Evolutionary conservation across 2,888 invertebrate species (phyloP).

Genomic region (Liposcelis brunnea): DNA sequence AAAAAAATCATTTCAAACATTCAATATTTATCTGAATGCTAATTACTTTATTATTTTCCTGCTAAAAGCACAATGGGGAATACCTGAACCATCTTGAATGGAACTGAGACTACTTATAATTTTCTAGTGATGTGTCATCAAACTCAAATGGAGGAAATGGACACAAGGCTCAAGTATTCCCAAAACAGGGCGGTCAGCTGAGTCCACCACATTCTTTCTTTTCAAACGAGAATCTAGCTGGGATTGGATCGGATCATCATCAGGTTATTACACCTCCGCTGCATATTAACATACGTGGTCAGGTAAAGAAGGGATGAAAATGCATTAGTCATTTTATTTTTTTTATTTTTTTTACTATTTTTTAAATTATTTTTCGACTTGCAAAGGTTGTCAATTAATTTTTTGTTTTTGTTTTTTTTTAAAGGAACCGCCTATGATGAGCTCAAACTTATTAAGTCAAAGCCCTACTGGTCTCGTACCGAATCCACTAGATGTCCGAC

Average conservation of each 20-base stretch:
- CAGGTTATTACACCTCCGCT: conserved; percentile 30
- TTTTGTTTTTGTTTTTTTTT: conserved; percentile 11
- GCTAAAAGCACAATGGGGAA: no score
- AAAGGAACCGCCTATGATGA: conserved; percentile 26
- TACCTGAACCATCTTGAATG: no score
- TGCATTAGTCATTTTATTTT: no score
- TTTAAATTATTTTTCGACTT: no score
- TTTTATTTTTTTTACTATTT: conserved; percentile 16
- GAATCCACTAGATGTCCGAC: conserved; percentile 18
- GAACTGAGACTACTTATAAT: no score
- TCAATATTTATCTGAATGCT: no score
- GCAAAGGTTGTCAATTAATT: no score
- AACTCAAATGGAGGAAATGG: no score
- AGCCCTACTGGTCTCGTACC: conserved; percentile 24
- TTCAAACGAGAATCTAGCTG: conserved; percentile 3
- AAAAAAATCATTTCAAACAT: no score
- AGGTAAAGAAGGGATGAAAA: conserved; percentile 14
- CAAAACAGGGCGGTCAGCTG: conserved; percentile 11
- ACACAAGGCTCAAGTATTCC: no score
- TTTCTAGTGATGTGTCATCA: not conserved
- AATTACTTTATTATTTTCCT: no score
- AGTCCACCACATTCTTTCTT: conserved; percentile 11
- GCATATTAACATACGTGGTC: conserved; percentile 35
- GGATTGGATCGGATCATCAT: not conserved
- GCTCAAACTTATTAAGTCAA: conserved; percentile 26